A percentile compares a stretch with the other conserved stretches of the same genome.
Evolutionary conservation across 1,140 invertebrate species (phyloP).

Genomic region (Tetramorium alpestre): DNA sequence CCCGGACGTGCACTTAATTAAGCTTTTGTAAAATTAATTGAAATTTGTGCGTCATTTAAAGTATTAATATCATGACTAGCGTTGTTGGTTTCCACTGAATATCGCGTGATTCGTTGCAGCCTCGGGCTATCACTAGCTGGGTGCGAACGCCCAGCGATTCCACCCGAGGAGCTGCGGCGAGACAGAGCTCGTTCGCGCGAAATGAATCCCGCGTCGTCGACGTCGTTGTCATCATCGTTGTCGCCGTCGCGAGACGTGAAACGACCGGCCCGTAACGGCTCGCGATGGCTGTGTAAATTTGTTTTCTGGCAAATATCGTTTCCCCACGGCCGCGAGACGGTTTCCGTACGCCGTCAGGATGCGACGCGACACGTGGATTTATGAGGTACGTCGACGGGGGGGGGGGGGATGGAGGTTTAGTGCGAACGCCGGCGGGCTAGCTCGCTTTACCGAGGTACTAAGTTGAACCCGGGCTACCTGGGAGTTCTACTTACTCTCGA

Average conservation of each 20-base stretch:
- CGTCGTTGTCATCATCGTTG: not conserved
- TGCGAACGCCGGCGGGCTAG: not conserved
- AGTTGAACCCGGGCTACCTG: constrained; percentile 22
- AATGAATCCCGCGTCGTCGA: constrained; percentile 63
- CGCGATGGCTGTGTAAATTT: constrained; percentile 56
- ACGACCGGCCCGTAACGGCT: constrained; percentile 24
- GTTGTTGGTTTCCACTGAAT: not conserved
- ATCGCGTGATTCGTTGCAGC: constrained; percentile 12
- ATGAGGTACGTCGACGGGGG: not conserved
- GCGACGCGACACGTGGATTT: constrained; percentile 35
- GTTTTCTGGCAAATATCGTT: constrained; percentile 35
- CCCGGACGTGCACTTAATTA: not conserved
- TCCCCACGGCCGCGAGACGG: not conserved
- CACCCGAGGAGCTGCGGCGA: constrained; percentile 18
- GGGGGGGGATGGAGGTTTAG: constrained; percentile 6
- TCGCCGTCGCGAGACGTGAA: constrained; percentile 7
- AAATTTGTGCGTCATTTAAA: not conserved
- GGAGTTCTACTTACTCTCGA: constrained; percentile 41
- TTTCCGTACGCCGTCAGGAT: constrained; percentile 10
- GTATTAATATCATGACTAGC: not conserved
- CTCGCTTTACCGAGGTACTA: constrained; percentile 31
- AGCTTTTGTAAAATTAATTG: not conserved
- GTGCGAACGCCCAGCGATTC: constrained; percentile 20
- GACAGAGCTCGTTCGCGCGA: constrained; percentile 62
- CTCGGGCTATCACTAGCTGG: not conserved